Evolutionary conservation across 1,140 invertebrate genomes (phyloP), one percentile per base, ranked within the genome.

Genomic region (Tetramorium alpestre): DNA sequence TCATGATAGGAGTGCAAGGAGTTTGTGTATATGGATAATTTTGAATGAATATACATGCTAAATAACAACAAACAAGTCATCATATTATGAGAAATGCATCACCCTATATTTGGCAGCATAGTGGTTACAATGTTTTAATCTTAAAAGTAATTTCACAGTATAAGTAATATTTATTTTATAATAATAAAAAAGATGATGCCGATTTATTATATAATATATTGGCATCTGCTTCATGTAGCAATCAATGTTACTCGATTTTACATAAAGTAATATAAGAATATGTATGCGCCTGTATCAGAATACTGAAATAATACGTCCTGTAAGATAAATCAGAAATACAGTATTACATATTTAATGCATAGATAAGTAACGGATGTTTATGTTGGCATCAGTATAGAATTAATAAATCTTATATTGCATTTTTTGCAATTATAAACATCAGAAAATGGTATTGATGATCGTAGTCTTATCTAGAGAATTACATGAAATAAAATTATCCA

Each of bases 101-200:
- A 91, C 91, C 90, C 87, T 90, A 76, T 91, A 88, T 89, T 92
- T 92, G 91, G 91, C 91, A 91, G 89, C 89, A 88, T 86, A 91
- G 90, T 65, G 81, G 73, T 90, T 89, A 92, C 85, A 88, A 87
- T 87, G 80, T 88, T 85, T 88, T 62, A 85, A 56, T 90, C 75
- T 89, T 90, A 90, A 58, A 86, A 47, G 47, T 87, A 89, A 90
- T 25, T 72, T 76, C 64, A 33, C 33, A 72, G 64, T 85, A 90
- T 90, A 90, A 82, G 90, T 87, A 89, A 62, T 90, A 82, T 44
- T 73, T 78, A 81, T 90, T 51, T 86, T 88, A 67, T 60, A 86
- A 86, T 60, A 86, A 84, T 88, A 90, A 82, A 90, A 88, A 88
- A 90, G 25, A 18, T 65, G 64, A 90, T 67, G 64, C 77, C 76